Conservation (phyloP, 1,140 invertebrate species). For the Penaeus japonicus region DNA sequence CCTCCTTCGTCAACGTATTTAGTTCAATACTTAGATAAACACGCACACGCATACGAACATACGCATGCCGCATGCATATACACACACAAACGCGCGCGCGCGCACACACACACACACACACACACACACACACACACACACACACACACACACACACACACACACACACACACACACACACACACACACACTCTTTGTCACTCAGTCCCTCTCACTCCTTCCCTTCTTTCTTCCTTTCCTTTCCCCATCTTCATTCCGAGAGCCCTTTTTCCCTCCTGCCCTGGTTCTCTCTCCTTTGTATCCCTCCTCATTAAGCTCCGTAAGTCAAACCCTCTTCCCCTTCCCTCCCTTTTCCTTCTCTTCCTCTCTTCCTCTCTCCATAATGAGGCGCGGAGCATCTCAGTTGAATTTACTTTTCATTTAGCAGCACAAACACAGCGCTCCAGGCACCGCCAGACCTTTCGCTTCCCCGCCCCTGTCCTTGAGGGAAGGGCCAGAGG, state of each 20-base stretch:
- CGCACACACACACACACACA: too few relatives aligned
- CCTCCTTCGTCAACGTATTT: too few relatives aligned
- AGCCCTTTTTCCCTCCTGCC: too few relatives aligned
- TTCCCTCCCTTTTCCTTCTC: neutral
- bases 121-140: too few relatives aligned
- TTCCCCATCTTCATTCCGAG: neutral
- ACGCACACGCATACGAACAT: too few relatives aligned
- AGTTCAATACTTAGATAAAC: too few relatives aligned
- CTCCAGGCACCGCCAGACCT: neutral
- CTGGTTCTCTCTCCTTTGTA: too few relatives aligned
- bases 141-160: neutral
- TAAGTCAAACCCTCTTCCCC: neutral
- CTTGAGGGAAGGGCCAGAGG: too few relatives aligned
- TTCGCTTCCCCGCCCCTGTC: neutral
- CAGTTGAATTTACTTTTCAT: slow-evolving; percentile 29
- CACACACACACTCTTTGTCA: neutral
- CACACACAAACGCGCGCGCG: too few relatives aligned
- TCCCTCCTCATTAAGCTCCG: too few relatives aligned
- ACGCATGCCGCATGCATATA: too few relatives aligned
- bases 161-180: neutral
- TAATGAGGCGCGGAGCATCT: neutral
- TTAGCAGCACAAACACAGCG: slow-evolving; percentile 27
- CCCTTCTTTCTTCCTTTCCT: neutral
- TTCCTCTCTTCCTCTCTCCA: slow-evolving; percentile 20
- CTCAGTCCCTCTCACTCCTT: neutral